These are phyloP conservation scores for Hypanus sabinus DNA, from an alignment of 2,113 vertebrate species.

Conservation along the genomic window DNA sequence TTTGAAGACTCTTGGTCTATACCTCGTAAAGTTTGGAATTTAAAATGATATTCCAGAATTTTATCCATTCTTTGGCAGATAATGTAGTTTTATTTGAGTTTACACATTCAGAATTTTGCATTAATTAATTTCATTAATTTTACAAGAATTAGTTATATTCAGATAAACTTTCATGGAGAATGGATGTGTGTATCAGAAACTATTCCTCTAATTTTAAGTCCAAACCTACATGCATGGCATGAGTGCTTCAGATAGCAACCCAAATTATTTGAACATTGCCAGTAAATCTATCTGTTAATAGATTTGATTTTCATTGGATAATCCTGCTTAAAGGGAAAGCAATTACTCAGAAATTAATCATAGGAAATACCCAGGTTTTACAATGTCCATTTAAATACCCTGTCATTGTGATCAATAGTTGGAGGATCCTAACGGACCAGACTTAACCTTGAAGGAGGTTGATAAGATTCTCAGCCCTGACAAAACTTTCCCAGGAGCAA, in stretches of 20 bases:
- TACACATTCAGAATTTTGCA: not conserved
- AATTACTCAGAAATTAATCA: not conserved
- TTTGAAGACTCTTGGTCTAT: not conserved
- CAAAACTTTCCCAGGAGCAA: not conserved
- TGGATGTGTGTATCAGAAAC: too few relatives aligned
- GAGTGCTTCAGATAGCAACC: not conserved
- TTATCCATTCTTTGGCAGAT: not conserved
- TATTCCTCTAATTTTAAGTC: too few relatives aligned
- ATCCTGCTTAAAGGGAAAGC: not conserved
- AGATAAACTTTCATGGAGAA: too few relatives aligned
- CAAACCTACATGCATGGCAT: too few relatives aligned
- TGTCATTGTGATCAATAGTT: not conserved
- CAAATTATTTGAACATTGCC: not conserved
- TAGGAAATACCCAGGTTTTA: not conserved
- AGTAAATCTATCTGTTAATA: not conserved
- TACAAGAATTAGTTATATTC: too few relatives aligned
- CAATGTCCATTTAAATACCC: not conserved
- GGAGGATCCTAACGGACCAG: not conserved
- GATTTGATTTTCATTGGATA: too few relatives aligned
- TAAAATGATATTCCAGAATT: not conserved
- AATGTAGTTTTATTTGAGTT: not conserved
- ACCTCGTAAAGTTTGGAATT: not conserved
- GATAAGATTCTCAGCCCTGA: not conserved
- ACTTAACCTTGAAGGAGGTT: not conserved
- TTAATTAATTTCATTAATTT: too few relatives aligned